A percentile compares a stretch with the other conserved stretches of the same genome.
Evolutionary conservation across 2,113 vertebrate species (phyloP).

Genomic region (Mionectes macconnelli): DNA sequence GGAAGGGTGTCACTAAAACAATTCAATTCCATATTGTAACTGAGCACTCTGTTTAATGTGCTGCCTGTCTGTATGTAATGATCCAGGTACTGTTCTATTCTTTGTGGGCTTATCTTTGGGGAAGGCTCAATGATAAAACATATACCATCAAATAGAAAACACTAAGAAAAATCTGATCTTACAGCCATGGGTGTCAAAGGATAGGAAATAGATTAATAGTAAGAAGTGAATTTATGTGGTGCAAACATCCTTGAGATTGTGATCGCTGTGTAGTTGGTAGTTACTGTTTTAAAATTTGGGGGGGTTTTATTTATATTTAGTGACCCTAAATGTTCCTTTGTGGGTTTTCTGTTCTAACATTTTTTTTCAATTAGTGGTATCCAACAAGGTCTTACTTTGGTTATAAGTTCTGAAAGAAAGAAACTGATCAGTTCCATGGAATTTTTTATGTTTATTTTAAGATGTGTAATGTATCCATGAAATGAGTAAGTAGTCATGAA

Average conservation of each 20-base stretch:
- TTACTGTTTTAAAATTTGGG: not conserved
- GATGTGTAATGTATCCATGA: not conserved
- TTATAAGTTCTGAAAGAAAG: not conserved
- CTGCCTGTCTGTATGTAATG: not conserved
- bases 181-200: not conserved
- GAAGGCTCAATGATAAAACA: not conserved
- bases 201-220: not conserved
- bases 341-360: not conserved
- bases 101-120: not conserved
- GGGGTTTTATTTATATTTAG: not conserved
- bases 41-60: not conserved
- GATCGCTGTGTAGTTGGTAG: not conserved
- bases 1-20: not conserved
- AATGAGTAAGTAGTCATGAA: not conserved
- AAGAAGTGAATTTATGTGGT: not conserved
- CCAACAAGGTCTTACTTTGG: not conserved
- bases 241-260: not conserved
- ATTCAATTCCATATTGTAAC: not conserved
- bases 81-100: not conserved
- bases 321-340: not conserved
- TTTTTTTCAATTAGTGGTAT: not conserved
- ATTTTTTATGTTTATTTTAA: not conserved
- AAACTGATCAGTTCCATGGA: rapidly evolving
- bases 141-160: not conserved
- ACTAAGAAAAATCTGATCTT: not conserved